Evolutionary conservation across 1,140 invertebrate species (phyloP).

Genomic region (Triops longicaudatus): DNA sequence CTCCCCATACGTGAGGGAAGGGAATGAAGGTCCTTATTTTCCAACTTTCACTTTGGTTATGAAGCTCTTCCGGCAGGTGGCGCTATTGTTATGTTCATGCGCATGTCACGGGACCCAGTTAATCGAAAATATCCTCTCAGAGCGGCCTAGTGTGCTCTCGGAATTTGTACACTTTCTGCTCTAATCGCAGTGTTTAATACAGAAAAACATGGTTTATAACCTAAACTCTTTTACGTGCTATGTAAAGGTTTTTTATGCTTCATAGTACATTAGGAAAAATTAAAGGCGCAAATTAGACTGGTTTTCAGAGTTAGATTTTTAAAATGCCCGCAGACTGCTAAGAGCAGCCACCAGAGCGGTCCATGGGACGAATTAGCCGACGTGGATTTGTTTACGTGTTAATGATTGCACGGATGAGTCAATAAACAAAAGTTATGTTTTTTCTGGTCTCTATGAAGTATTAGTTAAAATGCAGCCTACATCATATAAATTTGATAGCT

Average conservation of each 20-base stretch:
- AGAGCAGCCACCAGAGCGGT: too few relatives aligned
- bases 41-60: neutral
- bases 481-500: neutral
- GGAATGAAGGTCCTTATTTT: neutral
- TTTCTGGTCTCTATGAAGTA: neutral
- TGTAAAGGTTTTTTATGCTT: too few relatives aligned
- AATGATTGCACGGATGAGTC: neutral
- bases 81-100: neutral
- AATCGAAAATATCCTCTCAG: neutral
- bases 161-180: too few relatives aligned
- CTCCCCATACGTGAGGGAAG: neutral
- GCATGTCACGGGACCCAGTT: neutral
- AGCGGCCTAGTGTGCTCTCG: neutral
- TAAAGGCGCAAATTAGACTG: too few relatives aligned
- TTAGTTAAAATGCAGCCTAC: neutral
- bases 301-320: too few relatives aligned
- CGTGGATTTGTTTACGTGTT: slow-evolving; percentile 15
- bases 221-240: too few relatives aligned
- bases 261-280: too few relatives aligned
- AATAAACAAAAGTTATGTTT: neutral
- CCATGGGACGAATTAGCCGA: neutral
- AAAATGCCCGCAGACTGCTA: too few relatives aligned
- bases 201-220: too few relatives aligned
- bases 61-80: neutral
- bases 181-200: too few relatives aligned